Conservation (phyloP, 2,888 invertebrate species). For the Oscheius sp. region DNA sequence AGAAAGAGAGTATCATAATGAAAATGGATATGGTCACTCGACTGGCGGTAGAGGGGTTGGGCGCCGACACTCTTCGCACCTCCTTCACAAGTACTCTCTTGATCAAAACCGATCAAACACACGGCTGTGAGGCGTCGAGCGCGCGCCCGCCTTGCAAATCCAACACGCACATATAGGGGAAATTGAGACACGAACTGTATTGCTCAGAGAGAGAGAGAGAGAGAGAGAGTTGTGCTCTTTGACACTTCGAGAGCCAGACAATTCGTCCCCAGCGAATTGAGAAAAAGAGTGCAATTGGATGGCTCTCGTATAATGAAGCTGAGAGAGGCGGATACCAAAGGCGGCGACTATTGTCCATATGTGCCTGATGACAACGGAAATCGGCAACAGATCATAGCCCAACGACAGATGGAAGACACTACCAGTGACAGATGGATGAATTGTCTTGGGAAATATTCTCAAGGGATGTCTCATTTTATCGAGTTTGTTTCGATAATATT, state of each 20-base stretch:
- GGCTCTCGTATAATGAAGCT: background rate
- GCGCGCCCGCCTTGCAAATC: background rate
- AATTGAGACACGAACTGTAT: constrained; percentile 8
- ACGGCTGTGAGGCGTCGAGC: constrained; percentile 6
- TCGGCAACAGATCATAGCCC: constrained; percentile 23
- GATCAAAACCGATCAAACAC: constrained; percentile 30
- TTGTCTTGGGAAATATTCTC: background rate
- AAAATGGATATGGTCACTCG: background rate
- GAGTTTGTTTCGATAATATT: too few relatives aligned
- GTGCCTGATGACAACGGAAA: constrained; percentile 5
- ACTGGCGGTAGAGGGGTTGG: too few relatives aligned
- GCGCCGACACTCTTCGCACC: constrained; percentile 17
- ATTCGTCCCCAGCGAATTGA: background rate
- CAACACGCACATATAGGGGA: constrained; percentile 24
- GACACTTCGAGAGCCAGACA: background rate
- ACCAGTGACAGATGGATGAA: constrained; percentile 9
- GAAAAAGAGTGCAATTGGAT: background rate
- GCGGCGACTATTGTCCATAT: constrained; percentile 19
- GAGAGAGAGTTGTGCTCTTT: background rate
- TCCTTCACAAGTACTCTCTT: constrained; percentile 31
- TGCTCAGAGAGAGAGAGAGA: background rate
- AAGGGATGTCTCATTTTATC: too few relatives aligned
- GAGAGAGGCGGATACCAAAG: background rate
- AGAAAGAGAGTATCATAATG: background rate
- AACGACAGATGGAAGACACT: constrained; percentile 19